Base-by-base conservation (phyloP, 2,888 invertebrate species). In the Drosophila neonasuta region DNA sequence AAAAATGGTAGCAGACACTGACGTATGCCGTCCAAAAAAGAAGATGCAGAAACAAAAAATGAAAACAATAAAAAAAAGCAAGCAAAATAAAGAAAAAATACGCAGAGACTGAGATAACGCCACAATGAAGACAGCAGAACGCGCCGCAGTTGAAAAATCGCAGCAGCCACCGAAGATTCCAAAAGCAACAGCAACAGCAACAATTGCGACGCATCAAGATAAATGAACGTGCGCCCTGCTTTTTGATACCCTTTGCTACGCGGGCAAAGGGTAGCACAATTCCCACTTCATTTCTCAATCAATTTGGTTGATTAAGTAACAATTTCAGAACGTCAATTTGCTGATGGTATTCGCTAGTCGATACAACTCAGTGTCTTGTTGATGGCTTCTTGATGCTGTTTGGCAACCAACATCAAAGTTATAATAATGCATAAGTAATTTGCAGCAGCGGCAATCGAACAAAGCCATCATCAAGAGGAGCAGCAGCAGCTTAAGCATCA, bases 391-490 rank as follows among this genome's bases (percentile, higher is more conserved):
- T 56, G 48, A 7, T 70, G 52, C 49, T 50, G 56, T 63, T 68
- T 42, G 44, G 57, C 66, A 61, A 39, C 59, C 76, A 42, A 80
- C 78, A 80, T 83, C 81, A 82, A 82, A 86, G 71, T 71, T 74
- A 84, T 82, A 76, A 86, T 81, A 86, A 81, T 80, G 84, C 81
- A 80, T 84, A 86, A 86, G 81, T 86, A 82, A 87, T 87, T 80
- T 79, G 78, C 87, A 80, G 79, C 77, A 65, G 60, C 55, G 67
- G 66, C 68, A 75, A 85, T 84, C 82, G 68, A 72, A 72, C 62
- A 66, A 79, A 85, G 77, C 77, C 75, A 83, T 82, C 84, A 70
- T 64, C 48, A 36, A 49, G 42, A 39, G 5, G 15, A 34, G n/a
- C 36, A 11, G n/a, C 45, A 44, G 13, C 36, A 46, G 58, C 15